Base-by-base conservation (phyloP, 30 jellyfish, hydroid and myxozoan genomes). In the Aurelia coerulea region DNA sequence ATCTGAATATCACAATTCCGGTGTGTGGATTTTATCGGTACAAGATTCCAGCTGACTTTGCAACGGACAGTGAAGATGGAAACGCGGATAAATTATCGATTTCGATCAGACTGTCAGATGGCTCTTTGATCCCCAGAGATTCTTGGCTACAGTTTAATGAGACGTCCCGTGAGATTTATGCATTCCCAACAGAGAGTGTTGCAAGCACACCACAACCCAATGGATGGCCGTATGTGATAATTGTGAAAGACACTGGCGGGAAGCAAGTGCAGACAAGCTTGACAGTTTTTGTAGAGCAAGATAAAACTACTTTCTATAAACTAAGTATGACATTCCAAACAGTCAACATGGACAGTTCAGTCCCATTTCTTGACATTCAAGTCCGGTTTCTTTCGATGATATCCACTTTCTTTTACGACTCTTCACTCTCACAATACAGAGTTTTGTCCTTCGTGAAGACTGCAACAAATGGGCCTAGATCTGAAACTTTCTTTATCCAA, bases 71-170 rank as follows among this genome's bases (percentile, higher is more conserved):
- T 39, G 83, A 62, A 14, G 98, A 90, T 49, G 90, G 85, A 8
- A 60, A 52, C 32, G 91, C 90, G 5, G 71, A 65, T 0, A 62
- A 52, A 0, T 65, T 90, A 42, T 9, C 84, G 51, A 42, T 91
- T 13, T 49, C 83, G 5, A 16, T 93, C 18, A 58, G 76, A 54
- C 66, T 46, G 51, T 7, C 79, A 29, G 91, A 93, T 74, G 97
- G 96, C 14, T 42, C 34, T 18, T 35, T 19, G 9, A n/a, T 93
- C 5, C 96, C 97, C 3, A 73, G 81, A 17, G 88, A 93, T 73
- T 88, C 98, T 15, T 93, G 98, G 98, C 84, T 93, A 10, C 93
- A 63, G 4, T 74, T 60, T 19, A 72, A 93, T 70, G 78, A 83
- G 15, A 71, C 90, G 3, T 59, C 89, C 29, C 74, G 66, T 2